phyloP scores from a whole-genome alignment of 2,113 vertebrate genomes.

The Progne subis region DNA sequence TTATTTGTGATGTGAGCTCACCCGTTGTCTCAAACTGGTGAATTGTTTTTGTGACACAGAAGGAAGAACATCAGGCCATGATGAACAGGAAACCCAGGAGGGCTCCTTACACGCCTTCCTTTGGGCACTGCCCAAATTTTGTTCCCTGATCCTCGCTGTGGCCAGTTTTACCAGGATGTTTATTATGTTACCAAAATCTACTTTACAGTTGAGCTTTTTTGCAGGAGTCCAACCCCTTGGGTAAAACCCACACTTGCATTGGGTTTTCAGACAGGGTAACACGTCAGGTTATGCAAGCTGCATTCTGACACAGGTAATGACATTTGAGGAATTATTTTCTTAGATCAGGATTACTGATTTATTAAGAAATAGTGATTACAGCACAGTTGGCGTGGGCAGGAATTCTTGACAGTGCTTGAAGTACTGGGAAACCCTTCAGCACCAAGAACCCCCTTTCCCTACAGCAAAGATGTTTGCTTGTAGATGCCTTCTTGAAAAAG shows the following conservation, averaged over 20 bases:
- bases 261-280: neutral
- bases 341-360: neutral
- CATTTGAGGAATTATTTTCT: slow-evolving; percentile 18
- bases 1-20: neutral
- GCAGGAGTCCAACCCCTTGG: neutral
- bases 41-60: neutral
- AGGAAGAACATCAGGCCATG: neutral
- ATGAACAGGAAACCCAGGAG: slow-evolving; percentile 18
- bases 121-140: slow-evolving; percentile 39
- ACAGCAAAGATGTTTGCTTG: neutral
- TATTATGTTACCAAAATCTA: neutral
- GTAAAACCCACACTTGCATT: neutral
- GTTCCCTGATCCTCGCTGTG: neutral
- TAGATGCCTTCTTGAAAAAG: neutral
- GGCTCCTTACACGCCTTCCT: slow-evolving; percentile 7
- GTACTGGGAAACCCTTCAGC: neutral
- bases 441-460: neutral
- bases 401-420: neutral
- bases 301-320: neutral
- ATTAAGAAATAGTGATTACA: slow-evolving; percentile 8
- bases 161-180: neutral
- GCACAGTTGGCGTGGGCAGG: neutral
- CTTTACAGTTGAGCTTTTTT: neutral
- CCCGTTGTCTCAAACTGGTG: neutral
- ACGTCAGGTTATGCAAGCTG: neutral